Percentiles rank a stretch among this genome's conserved stretches.
phyloP scores from a whole-genome alignment of 2,797 vertebrate genomes.

The Silurus aristotelis region DNA sequence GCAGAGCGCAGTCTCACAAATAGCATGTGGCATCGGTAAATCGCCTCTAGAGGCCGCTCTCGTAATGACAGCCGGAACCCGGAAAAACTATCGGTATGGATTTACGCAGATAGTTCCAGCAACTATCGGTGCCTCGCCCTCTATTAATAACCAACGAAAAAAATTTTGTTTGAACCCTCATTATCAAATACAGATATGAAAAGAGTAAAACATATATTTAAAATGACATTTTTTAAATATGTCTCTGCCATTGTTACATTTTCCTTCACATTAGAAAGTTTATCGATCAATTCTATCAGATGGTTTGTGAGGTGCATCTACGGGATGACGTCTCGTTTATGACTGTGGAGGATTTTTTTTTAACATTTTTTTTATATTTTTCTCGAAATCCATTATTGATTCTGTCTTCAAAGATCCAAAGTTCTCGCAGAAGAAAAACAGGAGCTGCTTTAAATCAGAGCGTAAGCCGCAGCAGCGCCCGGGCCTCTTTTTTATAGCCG shows the following conservation, averaged over 20 bases:
- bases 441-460: constrained; percentile 44
- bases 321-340: neutral
- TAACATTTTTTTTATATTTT: neutral
- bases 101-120: too few relatives aligned
- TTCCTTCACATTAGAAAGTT: neutral
- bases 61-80: too few relatives aligned
- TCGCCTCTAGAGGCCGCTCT: too few relatives aligned
- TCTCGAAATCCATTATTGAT: constrained; percentile 42
- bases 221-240: too few relatives aligned
- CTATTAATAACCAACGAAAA: too few relatives aligned
- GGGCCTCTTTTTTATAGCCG: constrained; percentile 42
- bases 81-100: too few relatives aligned
- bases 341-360: constrained; percentile 9
- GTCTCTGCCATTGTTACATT: neutral
- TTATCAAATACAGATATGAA: too few relatives aligned
- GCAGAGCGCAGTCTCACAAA: too few relatives aligned
- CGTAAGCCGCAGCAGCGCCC: constrained; percentile 4
- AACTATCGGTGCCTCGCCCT: too few relatives aligned
- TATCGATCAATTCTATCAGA: neutral
- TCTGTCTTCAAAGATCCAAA: constrained; percentile 17
- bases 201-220: too few relatives aligned
- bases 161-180: too few relatives aligned
- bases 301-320: neutral
- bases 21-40: too few relatives aligned
- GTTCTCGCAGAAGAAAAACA: constrained; percentile 17